Conservation (phyloP, 2,113 vertebrate genomes). For the Tinamus guttatus region DNA sequence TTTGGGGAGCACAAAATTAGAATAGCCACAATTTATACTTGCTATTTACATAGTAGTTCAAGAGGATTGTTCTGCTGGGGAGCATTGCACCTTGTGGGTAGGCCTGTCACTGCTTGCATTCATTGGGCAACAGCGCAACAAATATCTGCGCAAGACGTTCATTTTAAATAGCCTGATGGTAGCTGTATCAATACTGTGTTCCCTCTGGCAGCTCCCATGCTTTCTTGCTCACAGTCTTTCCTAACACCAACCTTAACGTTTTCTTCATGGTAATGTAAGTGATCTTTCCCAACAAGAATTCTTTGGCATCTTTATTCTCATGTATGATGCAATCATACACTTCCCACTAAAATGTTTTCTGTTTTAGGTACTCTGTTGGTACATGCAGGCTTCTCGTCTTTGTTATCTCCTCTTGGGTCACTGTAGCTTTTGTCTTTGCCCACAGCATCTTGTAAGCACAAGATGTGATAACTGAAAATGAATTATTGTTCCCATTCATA, state of each 20-base stretch:
- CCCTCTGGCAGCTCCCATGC: background rate
- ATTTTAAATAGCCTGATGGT: background rate
- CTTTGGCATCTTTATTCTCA: background rate
- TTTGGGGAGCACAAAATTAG: background rate
- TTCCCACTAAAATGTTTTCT: background rate
- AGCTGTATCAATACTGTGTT: background rate
- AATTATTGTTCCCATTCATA: background rate
- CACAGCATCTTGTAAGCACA: background rate
- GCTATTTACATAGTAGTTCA: background rate
- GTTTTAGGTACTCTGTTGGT: background rate
- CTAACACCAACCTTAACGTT: background rate
- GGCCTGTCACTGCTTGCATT: background rate
- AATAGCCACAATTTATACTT: background rate
- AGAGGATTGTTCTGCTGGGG: background rate
- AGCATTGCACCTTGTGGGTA: background rate
- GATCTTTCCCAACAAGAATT: background rate
- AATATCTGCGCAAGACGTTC: background rate
- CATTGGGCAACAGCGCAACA: background rate
- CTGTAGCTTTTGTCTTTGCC: background rate
- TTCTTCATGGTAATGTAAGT: background rate
- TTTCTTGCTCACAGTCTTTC: background rate
- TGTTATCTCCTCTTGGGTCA: background rate
- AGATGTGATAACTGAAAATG: fast-evolving
- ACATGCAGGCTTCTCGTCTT: background rate
- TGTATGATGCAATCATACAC: background rate